Conservation (phyloP, 2,797 vertebrate species). For the Helostoma temminkii region DNA sequence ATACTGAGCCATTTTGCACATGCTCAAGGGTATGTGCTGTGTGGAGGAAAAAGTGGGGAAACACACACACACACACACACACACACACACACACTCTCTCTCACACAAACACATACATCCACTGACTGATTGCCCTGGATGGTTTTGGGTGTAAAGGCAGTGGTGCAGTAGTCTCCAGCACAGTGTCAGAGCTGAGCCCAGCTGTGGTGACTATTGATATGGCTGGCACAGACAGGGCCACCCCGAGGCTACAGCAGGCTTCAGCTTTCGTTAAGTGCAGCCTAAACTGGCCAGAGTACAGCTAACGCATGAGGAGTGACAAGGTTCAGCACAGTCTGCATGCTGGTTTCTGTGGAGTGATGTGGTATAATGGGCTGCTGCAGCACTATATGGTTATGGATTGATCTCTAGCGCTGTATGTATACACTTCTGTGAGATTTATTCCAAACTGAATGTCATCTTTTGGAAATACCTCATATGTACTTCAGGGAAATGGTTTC, state of each 20-base stretch:
- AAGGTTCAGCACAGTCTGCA: constrained; percentile 58
- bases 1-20: constrained; percentile 79
- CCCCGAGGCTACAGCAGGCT: constrained; percentile 66
- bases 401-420: neutral
- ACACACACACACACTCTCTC: constrained; percentile 25
- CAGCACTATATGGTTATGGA: neutral
- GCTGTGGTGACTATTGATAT: constrained; percentile 74
- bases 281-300: constrained; percentile 61
- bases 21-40: constrained; percentile 70
- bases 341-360: constrained; percentile 48
- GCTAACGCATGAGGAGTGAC: constrained; percentile 56
- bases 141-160: constrained; percentile 71
- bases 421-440: neutral
- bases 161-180: constrained; percentile 66
- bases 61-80: constrained; percentile 41
- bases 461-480: neutral
- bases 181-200: constrained; percentile 66
- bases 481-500: no score
- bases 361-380: neutral
- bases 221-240: constrained; percentile 74
- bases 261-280: constrained; percentile 75
- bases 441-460: neutral
- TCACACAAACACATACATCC: constrained; percentile 27
- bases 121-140: constrained; percentile 77
- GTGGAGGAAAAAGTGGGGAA: constrained; percentile 69